Conservation (phyloP, 2,113 vertebrate genomes). For the Noturus placidus region DNA sequence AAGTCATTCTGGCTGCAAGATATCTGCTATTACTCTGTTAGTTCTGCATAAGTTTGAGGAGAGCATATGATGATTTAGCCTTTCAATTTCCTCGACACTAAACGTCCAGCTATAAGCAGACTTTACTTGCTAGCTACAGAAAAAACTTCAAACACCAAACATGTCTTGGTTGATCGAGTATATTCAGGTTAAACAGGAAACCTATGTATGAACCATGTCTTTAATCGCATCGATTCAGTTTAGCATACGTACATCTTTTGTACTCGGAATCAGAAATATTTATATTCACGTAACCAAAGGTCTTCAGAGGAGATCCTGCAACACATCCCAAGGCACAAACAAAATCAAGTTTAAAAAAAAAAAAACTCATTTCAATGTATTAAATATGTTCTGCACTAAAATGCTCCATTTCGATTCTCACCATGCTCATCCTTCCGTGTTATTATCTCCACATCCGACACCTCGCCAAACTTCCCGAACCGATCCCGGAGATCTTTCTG, state of each 20-base stretch:
- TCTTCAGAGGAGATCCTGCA: conserved; percentile 83
- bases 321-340: conserved; percentile 37
- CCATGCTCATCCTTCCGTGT: conserved; percentile 83
- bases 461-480: conserved; percentile 86
- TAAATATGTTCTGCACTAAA: neutral
- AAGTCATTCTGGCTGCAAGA: neutral
- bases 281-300: conserved; percentile 87
- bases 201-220: neutral
- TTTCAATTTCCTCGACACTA: neutral
- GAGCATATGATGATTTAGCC: neutral
- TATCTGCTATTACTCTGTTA: neutral
- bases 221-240: neutral
- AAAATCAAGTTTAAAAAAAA: neutral
- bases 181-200: neutral
- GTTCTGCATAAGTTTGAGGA: neutral
- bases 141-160: neutral
- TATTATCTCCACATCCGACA: conserved; percentile 83
- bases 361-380: neutral
- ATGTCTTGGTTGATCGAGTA: neutral
- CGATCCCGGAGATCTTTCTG: conserved; percentile 85
- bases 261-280: conserved; percentile 78
- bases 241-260: conserved; percentile 79
- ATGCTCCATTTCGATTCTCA: conserved; percentile 57
- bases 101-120: neutral
- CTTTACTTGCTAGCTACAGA: neutral